Evolutionary conservation across 2,113 vertebrate genomes (phyloP).

Genomic region (Catharus minimus): DNA sequence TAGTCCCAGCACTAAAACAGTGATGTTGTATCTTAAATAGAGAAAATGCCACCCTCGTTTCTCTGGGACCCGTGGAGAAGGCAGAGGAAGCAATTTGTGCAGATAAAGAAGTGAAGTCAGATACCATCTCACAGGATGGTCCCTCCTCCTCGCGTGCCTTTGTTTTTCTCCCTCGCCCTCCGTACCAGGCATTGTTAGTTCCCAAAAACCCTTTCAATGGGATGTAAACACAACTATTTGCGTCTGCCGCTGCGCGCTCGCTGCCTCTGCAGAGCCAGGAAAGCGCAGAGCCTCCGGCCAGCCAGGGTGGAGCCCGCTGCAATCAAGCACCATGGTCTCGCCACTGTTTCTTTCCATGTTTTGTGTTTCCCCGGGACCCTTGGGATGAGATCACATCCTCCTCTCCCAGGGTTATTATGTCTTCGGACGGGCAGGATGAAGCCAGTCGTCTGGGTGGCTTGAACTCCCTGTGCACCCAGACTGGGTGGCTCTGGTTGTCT

Average conservation of each 20-base stretch:
- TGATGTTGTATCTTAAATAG: not conserved
- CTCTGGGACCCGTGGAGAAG: not conserved
- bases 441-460: conserved; percentile 33
- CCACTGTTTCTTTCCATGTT: conserved; percentile 44
- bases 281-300: not conserved
- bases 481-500: not conserved
- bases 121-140: conserved; percentile 55
- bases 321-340: conserved; percentile 23
- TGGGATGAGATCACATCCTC: conserved; percentile 66
- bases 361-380: conserved; percentile 46
- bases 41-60: not conserved
- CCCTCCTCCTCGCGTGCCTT: conserved; percentile 45
- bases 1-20: not conserved
- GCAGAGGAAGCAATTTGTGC: conserved; percentile 38
- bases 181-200: conserved; percentile 19
- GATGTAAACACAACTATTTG: conserved; percentile 54
- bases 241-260: not conserved
- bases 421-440: conserved; percentile 37
- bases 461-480: not conserved
- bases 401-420: conserved; percentile 49
- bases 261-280: conserved; percentile 15
- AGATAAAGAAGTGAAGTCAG: conserved; percentile 16
- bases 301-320: conserved; percentile 33
- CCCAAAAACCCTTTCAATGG: conserved; percentile 49
- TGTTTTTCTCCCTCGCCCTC: conserved; percentile 27